Evolutionary conservation across 2,113 vertebrate species (phyloP), one percentile per base, ranked within the genome.

Genomic region (Hyla sarda): DNA sequence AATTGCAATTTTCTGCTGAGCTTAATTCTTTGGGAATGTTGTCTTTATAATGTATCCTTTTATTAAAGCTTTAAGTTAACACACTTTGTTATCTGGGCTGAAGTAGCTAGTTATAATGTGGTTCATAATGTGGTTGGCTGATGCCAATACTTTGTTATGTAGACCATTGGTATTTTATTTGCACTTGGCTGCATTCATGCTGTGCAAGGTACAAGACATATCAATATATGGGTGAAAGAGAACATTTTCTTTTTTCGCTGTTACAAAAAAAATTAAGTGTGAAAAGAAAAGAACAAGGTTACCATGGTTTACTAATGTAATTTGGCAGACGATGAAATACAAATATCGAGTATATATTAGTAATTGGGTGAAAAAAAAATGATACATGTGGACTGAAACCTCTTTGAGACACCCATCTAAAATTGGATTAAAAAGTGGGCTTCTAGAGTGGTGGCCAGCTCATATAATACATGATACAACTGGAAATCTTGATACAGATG

Each of bases 1-100:
- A 86, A 86, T 86, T 86, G 75, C 84, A 73, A 73, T 86, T 86
- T 86, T 86, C 84, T 86, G 84, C 84, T 86, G 84, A 86, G 84
- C 67, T 72, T 86, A 86, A 86, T 86, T 86, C 65, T 65, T 23
- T 73, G 48, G 21, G 77, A 86, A 86, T 47, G 76, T 62, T 86
- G 84, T 72, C 76, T 81, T 86, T 67, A 86, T 72, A 86, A 86
- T 73, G 62, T 73, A 86, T 80, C 76, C 65, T 86, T 86, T 79
- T 86, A 72, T 86, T 86, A 86, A 65, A 71, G 76, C 65, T 86
- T 80, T 81, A 80, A 19, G 45, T 58, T 86, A 86, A 80, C 76
- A 80, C 79, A 80, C 76, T 81, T 41, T 80, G 48, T 34, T 86
- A 41, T 72, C 50, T 2, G 23, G 47, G 52, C 58, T 28, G 19